These are phyloP conservation scores for Venturia canescens DNA, from an alignment of 1,140 invertebrate species.

Conservation along the genomic window DNA sequence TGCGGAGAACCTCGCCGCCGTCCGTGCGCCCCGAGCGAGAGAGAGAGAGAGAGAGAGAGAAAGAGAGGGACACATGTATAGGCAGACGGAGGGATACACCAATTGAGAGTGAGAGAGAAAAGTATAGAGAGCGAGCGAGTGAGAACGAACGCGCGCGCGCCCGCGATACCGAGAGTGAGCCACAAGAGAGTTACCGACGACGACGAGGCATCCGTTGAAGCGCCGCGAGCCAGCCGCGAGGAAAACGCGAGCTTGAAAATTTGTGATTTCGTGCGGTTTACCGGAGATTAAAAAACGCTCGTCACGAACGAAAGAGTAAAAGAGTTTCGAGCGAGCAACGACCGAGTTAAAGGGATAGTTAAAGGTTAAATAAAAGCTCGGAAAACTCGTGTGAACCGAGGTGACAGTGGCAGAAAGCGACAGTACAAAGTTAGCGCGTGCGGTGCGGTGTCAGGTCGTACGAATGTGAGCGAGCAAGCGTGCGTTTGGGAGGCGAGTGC, in stretches of 20 bases:
- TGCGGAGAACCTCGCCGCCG: not conserved
- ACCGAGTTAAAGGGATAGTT: not conserved
- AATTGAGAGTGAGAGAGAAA: not conserved
- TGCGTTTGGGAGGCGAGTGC: constrained; percentile 38
- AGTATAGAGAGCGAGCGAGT: constrained; percentile 21
- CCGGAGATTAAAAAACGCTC: no score
- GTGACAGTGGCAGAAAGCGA: constrained; percentile 48
- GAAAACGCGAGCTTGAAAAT: constrained; percentile 2
- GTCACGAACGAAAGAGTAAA: not conserved
- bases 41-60: constrained; percentile 43
- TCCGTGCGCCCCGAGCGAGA: not conserved
- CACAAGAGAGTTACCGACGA: constrained; percentile 46
- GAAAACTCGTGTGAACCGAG: constrained; percentile 25
- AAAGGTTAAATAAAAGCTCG: constrained; percentile 47
- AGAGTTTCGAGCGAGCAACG: not conserved
- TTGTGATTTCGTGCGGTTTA: not conserved
- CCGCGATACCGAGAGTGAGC: constrained; percentile 44
- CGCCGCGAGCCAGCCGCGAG: constrained; percentile 20
- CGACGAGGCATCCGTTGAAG: constrained; percentile 25
- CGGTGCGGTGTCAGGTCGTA: constrained; percentile 57
- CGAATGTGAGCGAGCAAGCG: constrained; percentile 58
- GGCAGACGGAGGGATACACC: no score
- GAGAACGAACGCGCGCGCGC: constrained; percentile 44
- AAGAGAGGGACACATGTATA: constrained; percentile 37
- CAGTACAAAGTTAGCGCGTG: constrained; percentile 55